phyloP scores from a whole-genome alignment of 92 coral and sea anemone genomes.

The Palythoa grandis region DNA sequence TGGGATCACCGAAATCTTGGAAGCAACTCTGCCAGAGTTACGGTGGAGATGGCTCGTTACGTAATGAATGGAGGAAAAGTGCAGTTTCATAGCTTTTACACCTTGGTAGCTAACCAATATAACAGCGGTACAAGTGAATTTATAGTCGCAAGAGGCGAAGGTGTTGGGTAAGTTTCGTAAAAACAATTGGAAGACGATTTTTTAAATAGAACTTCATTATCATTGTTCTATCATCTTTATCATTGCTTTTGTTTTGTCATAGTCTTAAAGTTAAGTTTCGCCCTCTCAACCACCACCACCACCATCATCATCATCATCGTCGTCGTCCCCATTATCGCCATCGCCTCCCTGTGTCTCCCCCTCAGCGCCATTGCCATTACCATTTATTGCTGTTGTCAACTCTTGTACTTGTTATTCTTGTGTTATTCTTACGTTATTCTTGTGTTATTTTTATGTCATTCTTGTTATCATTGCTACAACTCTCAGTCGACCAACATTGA shows the following conservation, averaged over 20 bases:
- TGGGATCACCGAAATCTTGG: constrained; percentile 59
- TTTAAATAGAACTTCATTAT: too few relatives aligned
- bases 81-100: constrained; percentile 49
- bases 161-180: constrained; percentile 50
- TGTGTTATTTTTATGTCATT: too few relatives aligned
- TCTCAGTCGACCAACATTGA: too few relatives aligned
- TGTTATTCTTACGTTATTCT: too few relatives aligned
- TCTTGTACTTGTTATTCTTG: too few relatives aligned
- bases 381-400: too few relatives aligned
- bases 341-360: too few relatives aligned
- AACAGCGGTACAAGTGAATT: constrained; percentile 57
- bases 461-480: too few relatives aligned
- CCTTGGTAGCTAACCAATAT: constrained; percentile 35
- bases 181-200: not conserved
- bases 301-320: too few relatives aligned
- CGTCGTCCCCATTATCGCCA: too few relatives aligned
- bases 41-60: constrained; percentile 60
- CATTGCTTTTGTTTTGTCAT: not conserved
- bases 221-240: not conserved
- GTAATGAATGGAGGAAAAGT: constrained; percentile 26
- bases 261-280: not conserved
- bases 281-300: too few relatives aligned
- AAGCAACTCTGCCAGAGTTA: constrained; percentile 24
- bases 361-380: too few relatives aligned
- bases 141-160: constrained; percentile 44